Percentiles rank a stretch among this genome's conserved stretches.
phyloP scores from a whole-genome alignment of 2,113 vertebrate genomes.

The Seriola rivoliana region DNA sequence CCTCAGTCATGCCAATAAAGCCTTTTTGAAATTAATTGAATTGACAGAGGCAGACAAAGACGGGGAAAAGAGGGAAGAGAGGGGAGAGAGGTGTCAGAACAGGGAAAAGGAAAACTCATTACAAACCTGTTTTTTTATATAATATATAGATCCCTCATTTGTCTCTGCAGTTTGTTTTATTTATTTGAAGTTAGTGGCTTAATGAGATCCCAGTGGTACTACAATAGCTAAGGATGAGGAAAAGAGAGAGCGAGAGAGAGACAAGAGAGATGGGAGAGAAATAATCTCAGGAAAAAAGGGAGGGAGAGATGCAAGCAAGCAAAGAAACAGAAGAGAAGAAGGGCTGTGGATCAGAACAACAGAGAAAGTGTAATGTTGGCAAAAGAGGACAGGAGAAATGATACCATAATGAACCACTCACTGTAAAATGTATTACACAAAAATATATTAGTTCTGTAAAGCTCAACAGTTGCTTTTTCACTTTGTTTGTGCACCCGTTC shows the following conservation, averaged over 20 bases:
- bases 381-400: constrained; percentile 16
- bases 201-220: constrained; percentile 87
- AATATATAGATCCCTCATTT: constrained; percentile 80
- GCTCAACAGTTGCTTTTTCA: constrained; percentile 46
- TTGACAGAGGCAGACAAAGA: constrained; percentile 78
- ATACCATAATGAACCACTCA: constrained; percentile 31
- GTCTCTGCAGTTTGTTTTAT: constrained; percentile 84
- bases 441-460: constrained; percentile 12
- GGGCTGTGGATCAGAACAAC: constrained; percentile 36
- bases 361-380: constrained; percentile 38
- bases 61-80: constrained; percentile 48
- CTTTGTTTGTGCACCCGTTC: constrained; percentile 36
- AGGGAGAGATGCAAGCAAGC: constrained; percentile 50
- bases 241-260: constrained; percentile 32
- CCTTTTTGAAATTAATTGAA: constrained; percentile 83
- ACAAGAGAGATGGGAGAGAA: constrained; percentile 35
- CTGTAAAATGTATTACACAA: constrained; percentile 33
- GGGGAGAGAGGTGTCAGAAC: constrained; percentile 72
- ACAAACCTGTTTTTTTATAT: constrained; percentile 52
- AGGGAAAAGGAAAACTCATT: constrained; percentile 75
- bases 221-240: constrained; percentile 67
- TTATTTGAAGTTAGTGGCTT: constrained; percentile 87
- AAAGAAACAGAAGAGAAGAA: constrained; percentile 39
- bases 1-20: constrained; percentile 80
- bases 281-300: constrained; percentile 39